Conservation (phyloP, 1,140 invertebrate genomes). For the Polypedilum pembai region DNA sequence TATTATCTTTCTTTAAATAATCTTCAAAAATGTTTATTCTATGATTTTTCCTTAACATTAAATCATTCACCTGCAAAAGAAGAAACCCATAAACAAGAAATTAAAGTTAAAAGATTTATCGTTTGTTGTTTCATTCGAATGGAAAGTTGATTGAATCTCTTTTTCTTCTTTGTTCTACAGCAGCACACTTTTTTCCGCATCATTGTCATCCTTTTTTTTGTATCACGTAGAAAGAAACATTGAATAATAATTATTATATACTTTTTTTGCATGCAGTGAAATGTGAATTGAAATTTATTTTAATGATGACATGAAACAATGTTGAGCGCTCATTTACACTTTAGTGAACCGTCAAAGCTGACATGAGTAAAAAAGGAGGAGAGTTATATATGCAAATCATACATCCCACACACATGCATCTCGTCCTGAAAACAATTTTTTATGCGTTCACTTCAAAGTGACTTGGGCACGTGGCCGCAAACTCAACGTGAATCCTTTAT, state of each 20-base stretch:
- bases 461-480: neutral
- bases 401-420: neutral
- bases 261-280: neutral
- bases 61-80: too few relatives aligned
- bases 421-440: too few relatives aligned
- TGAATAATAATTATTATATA: neutral
- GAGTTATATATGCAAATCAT: neutral
- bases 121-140: conserved; percentile 4
- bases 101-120: conserved; percentile 19
- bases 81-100: neutral
- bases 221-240: neutral
- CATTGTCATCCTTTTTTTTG: conserved; percentile 1
- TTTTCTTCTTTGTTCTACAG: neutral
- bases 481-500: conserved; percentile 24
- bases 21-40: too few relatives aligned
- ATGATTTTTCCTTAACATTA: too few relatives aligned
- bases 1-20: too few relatives aligned
- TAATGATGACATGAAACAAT: conserved; percentile 24
- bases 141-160: neutral
- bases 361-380: neutral
- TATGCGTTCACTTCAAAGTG: neutral
- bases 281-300: neutral
- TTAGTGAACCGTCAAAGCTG: neutral
- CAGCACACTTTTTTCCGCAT: neutral
- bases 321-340: neutral